Evolutionary conservation across 2,797 vertebrate species (phyloP), one percentile per base, ranked within the genome.

Genomic region (Lophius americanus): DNA sequence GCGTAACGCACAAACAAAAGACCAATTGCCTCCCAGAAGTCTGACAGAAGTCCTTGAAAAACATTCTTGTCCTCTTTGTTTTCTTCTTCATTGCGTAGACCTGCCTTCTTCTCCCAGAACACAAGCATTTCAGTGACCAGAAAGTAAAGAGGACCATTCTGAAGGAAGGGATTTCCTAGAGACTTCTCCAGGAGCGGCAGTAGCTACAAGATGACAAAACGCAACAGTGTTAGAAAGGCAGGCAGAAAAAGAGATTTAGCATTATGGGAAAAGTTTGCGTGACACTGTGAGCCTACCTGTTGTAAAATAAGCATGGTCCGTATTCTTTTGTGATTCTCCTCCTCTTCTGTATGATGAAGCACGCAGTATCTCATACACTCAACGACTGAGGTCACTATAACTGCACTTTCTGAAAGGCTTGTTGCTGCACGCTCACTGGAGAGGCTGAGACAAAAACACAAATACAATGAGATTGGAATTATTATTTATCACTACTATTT

Each of bases 361-460:
- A 97, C 46, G 65, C 93, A 92, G 85, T 94, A 98, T 47, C 93
- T 94, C 68, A 98, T 85, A 64, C 98, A 99, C 70, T 99, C 98
- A 73, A 96, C 92, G 51, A 95, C 91, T 2, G 96, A 93, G 13
- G 90, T 89, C 79, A 96, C 75, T 54, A 99, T 93, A 3, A 96
- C 95, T 2, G 94, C 95, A 64, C 91, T 94, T 77, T 99, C 98
- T 1, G 95, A 95, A 14, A 91, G 91, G 85, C 96, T 99, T 43
- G 83, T 38, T 53, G 79, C 48, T 0, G 95, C 95, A 68, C 94
- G 94, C 65, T 98, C 97, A 53, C 92, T 94, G n/a, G 93, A 95
- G 12, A 99, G 63, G 54, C 98, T 99, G 76, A 53, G 38, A 76
- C 60, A 72, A 70, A 75, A 70, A 54, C 35, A 51, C 3, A 52